phyloP scores from a whole-genome alignment of 1,140 invertebrate genomes.

The Lepidurus packardi region DNA sequence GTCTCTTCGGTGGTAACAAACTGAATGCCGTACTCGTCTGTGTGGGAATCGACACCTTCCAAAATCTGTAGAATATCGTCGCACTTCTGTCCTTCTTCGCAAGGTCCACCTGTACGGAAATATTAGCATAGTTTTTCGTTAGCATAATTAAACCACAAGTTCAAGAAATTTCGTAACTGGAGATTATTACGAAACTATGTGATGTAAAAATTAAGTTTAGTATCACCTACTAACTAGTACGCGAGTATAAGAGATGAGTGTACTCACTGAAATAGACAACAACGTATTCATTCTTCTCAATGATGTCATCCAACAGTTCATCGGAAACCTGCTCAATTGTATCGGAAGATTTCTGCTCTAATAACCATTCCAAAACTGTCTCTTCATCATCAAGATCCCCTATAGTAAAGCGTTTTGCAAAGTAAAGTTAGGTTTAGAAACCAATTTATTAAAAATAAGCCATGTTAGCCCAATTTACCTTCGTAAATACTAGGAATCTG shows the following conservation, averaged over 20 bases:
- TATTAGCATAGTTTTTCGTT: neutral
- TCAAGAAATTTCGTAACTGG: no score
- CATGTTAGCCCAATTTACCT: slow-evolving; percentile 45
- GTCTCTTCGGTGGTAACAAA: slow-evolving; percentile 88
- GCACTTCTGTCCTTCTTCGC: slow-evolving; percentile 72
- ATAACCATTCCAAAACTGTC: slow-evolving; percentile 81
- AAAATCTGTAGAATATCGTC: slow-evolving; percentile 76
- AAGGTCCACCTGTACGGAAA: slow-evolving; percentile 60
- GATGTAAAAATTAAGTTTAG: no score
- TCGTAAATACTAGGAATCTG: slow-evolving; percentile 87
- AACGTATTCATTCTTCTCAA: slow-evolving; percentile 87
- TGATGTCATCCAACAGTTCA: slow-evolving; percentile 77
- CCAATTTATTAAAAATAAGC: neutral
- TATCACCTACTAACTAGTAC: no score
- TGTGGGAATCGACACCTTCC: slow-evolving; percentile 88
- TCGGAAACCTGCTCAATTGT: slow-evolving; percentile 93
- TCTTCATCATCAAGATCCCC: slow-evolving; percentile 85
- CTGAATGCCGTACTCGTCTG: slow-evolving; percentile 86
- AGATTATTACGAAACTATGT: no score
- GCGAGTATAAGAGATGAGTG: neutral
- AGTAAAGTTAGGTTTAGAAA: neutral
- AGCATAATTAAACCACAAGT: no score
- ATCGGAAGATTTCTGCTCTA: slow-evolving; percentile 81
- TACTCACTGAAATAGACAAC: slow-evolving; percentile 85
- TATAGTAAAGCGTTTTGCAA: slow-evolving; percentile 37